Base-by-base conservation (phyloP, 2,888 invertebrate species). In the Sarcophaga variegata region DNA sequence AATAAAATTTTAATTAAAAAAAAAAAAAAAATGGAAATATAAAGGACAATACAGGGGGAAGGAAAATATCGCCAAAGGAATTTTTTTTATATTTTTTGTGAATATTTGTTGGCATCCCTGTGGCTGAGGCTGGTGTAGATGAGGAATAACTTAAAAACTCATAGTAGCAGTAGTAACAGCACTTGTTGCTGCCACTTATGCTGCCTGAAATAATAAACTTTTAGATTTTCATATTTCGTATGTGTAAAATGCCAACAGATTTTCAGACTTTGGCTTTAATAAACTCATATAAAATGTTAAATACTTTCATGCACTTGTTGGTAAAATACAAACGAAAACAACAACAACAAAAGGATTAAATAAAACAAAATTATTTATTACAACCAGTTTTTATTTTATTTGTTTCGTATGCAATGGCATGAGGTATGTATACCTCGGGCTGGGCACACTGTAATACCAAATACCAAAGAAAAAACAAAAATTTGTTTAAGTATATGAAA, bases 171-270 rank as follows among this genome's bases (percentile, higher is more conserved):
- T 54, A 54, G 54, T 54, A 54, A 54, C 12, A 54, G 17, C 69
- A 80, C 80, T 81, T 85, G 80, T 85, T 85, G 84, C 71, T 70
- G 69, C 54, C 54, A 14, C 54, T 14, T 54, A 54, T 54, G 17
- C 47, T 64, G 47, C 75, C 60, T 60, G 72, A 67, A 78, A 71
- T 71, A 83, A 74, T 69, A 59, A 74, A 83, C 72, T 78, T 78
- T 20, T 63, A 45, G 60, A 20, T 69, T 81, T 81, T 70, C 27
- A 59, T 54, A 81, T 60, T 54, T 54, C 54, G 54, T 54, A 54
- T 54, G 54, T 54, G 54, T 54, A 45, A 71, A 37, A 82, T 69
- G 76, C 59, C 27, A 83, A 77, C 47, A 47, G 71, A 62, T 17
- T 62, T 62, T 20, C 62, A 37, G 4, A 74, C 63, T 76, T 81